Evolutionary conservation across 2,113 vertebrate genomes (phyloP).

Genomic region (Neopipo cinnamomea): DNA sequence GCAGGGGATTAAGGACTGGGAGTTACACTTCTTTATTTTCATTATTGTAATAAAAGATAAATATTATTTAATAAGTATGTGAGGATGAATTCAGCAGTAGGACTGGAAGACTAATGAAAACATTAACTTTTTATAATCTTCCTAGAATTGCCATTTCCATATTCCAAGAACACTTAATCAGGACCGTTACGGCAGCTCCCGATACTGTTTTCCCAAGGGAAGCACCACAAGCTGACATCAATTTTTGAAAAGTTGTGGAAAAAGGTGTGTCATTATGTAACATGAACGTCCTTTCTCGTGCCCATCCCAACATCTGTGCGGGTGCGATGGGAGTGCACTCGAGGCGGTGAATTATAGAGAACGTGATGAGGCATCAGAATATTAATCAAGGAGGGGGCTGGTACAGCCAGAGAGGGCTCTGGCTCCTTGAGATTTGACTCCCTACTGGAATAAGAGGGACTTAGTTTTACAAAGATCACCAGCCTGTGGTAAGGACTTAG

Average conservation of each 20-base stretch:
- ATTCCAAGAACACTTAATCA: not conserved
- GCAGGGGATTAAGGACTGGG: not conserved
- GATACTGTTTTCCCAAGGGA: not conserved
- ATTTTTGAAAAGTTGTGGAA: not conserved
- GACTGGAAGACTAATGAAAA: slow-evolving; percentile 2
- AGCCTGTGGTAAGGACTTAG: not conserved
- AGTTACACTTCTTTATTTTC: not conserved
- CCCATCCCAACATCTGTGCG: not conserved
- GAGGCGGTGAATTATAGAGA: not conserved
- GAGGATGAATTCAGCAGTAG: slow-evolving; percentile 15
- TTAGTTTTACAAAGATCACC: not conserved
- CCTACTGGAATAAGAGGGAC: not conserved
- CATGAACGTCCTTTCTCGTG: rapidly evolving
- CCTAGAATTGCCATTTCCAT: not conserved
- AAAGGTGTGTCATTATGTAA: not conserved
- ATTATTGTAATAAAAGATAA: not conserved
- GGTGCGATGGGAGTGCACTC: not conserved
- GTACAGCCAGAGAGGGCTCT: not conserved
- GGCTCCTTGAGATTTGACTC: not conserved
- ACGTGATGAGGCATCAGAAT: not conserved
- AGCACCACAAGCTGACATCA: not conserved
- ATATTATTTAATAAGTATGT: not conserved
- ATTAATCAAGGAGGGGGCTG: not conserved
- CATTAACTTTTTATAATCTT: not conserved
- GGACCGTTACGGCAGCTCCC: not conserved